Evolutionary conservation across 2,797 vertebrate species (phyloP), one percentile per base, ranked within the genome.

Genomic region (Myotis daubentonii): DNA sequence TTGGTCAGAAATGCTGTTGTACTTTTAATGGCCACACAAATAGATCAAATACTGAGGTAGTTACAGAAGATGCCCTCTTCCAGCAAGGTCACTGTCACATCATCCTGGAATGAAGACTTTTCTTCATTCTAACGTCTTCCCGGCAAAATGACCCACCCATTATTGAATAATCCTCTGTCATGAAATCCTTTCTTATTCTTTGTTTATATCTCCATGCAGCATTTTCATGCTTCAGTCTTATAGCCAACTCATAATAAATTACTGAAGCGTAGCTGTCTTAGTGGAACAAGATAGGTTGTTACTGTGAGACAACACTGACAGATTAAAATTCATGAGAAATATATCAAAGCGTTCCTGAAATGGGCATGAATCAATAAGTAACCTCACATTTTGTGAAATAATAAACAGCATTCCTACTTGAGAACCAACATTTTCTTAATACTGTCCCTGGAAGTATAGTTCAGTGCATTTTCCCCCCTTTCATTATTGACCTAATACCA

Each of bases 331-430:
- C 10, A 16, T 1, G 1, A 81, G 30, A 81, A 81, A 23, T 60
- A 47, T 79, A 75, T 75, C 25, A 91, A 80, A 87, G 41, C 15
- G 17, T 78, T 84, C 28, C 36, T 66, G 38, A 78, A 82, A 36
- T 13, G 12, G 16, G 7, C 28, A 76, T 80, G 70, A 55, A 53
- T 71, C 68, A 90, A 49, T n/a, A 85, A 75, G 51, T 83, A 76
- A 90, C 12, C 7, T 88, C 76, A 65, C 3, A 66, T 47, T 91
- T 38, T 83, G 66, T 83, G 66, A 87, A 62, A 62, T 94, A 80
- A 87, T 72, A 95, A 89, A 71, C 82, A 94, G 23, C 57, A 85
- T 49, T 47, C 17, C 12, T 90, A 57, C 28, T 41, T 78, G 12
- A 94, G 22, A 76, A 78, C 12, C 66, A 68, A 60, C 5, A 28